Evolutionary conservation across 2,797 vertebrate species (phyloP), one percentile per base, ranked within the genome.

Genomic region (Clarias pachynema): DNA sequence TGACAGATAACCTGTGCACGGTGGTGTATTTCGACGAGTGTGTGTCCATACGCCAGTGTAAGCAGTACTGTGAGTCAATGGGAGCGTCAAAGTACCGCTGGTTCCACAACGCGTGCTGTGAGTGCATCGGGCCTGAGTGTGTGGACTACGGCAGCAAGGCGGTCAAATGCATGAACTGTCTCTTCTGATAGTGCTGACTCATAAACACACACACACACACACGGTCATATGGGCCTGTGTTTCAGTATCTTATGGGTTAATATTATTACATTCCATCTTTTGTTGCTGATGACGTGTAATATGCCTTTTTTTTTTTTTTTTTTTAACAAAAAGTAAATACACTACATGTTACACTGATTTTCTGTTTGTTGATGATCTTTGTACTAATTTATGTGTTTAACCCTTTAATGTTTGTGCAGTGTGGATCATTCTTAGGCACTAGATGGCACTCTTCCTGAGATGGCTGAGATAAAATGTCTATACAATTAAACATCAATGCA

Each of bases 1-100:
- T 70, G 22, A 37, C 93, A 98, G 97, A 98, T 83, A 96, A 96
- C 94, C 96, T 97, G 96, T 99, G 98, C 92, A 99, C 98, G 0
- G 98, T 99, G 95, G 98, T 98, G 84, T 99, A 99, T 92, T 98
- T 99, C 85, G 97, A 99, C 70, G 98, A 99, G 95, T 99, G 98
- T 90, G 96, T 99, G 95, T 99, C 98, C 78, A 98, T 99, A 91
- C 96, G 97, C 86, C 98, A 99, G 93, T 99, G 98, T 93, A 99
- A 99, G 91, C 95, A 96, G 88, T 99, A 98, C 91, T 99, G 98
- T 0, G 97, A 98, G 93, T 98, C 98, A 80, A 99, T 99, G 98
- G 98, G 98, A 70, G 98, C 98, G 3, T 99, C 98, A 84, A 99
- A 99, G 88, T 99, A 99, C 90, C 96, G 98, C 86, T 99, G 98